Percentiles rank a stretch among this genome's conserved stretches.
Evolutionary conservation across 2,888 invertebrate species (phyloP).

Genomic region (Eulithis testata): DNA sequence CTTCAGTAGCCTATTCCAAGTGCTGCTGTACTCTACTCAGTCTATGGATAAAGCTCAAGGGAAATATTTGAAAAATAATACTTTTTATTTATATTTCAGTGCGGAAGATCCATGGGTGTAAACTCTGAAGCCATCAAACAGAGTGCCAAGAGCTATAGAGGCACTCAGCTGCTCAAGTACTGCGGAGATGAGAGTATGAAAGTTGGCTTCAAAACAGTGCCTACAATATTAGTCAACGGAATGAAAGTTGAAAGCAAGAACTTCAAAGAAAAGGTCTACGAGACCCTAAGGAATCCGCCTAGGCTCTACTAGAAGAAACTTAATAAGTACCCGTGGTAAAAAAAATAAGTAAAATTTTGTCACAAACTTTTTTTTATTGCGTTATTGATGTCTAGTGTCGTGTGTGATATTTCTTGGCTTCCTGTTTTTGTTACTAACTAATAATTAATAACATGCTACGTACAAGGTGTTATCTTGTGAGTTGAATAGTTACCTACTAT

Average conservation of each 20-base stretch:
- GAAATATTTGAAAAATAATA: too few species aligned
- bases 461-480: background rate
- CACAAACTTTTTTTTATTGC: too few species aligned
- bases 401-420: background rate
- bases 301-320: background rate
- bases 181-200: slow-evolving; percentile 21
- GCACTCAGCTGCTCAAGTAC: slow-evolving; percentile 20
- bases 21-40: too few species aligned
- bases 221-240: slow-evolving; percentile 21
- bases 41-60: too few species aligned
- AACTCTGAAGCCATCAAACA: slow-evolving; percentile 20
- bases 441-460: background rate
- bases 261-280: slow-evolving; percentile 21
- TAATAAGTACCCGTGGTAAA: background rate
- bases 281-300: slow-evolving; percentile 8
- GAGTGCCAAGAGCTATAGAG: slow-evolving; percentile 54
- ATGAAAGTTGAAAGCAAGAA: background rate
- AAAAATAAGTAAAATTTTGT: background rate
- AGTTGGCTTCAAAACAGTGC: slow-evolving; percentile 9
- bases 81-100: slow-evolving; percentile 16
- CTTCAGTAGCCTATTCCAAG: background rate
- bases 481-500: background rate
- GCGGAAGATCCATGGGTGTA: slow-evolving; percentile 7
- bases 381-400: too few species aligned
- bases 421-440: background rate